Percentiles rank a stretch among this genome's conserved stretches.
Evolutionary conservation across 2,888 invertebrate species (phyloP).

Genomic region (Tromatobia lineatoria): DNA sequence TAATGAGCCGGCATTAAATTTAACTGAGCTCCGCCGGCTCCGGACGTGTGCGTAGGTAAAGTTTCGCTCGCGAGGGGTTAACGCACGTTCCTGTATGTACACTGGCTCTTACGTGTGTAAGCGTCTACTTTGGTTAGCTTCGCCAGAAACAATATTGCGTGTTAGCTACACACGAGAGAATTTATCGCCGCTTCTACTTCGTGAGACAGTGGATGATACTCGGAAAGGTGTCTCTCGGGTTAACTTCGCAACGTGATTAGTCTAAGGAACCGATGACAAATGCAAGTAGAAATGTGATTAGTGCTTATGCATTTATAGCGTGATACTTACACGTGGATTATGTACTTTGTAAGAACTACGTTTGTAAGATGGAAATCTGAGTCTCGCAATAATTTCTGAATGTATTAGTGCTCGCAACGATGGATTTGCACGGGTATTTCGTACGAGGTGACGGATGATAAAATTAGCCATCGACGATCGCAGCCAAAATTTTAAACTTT

Average conservation of each 20-base stretch:
- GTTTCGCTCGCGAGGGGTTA: conserved; percentile 44
- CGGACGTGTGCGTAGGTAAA: conserved; percentile 66
- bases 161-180: conserved; percentile 39
- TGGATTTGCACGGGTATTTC: neutral
- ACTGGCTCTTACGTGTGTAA: neutral
- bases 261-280: conserved; percentile 57
- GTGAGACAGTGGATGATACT: conserved; percentile 33
- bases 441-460: conserved; percentile 55
- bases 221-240: conserved; percentile 38
- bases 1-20: conserved; percentile 72
- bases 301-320: conserved; percentile 23
- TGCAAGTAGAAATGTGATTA: conserved; percentile 54
- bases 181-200: conserved; percentile 50
- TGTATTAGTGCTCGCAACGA: neutral
- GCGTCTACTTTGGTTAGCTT: conserved; percentile 21
- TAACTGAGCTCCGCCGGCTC: conserved; percentile 63
- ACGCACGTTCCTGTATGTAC: conserved; percentile 31
- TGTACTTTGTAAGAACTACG: conserved; percentile 16
- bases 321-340: conserved; percentile 14
- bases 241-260: conserved; percentile 12
- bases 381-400: conserved; percentile 26
- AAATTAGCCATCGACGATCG: neutral
- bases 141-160: conserved; percentile 63
- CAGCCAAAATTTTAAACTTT: neutral
- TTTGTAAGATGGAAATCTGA: conserved; percentile 2